A percentile compares a stretch with the other conserved stretches of the same genome.
Evolutionary conservation across 1,140 invertebrate genomes (phyloP).

Genomic region (Listronotus bonariensis): DNA sequence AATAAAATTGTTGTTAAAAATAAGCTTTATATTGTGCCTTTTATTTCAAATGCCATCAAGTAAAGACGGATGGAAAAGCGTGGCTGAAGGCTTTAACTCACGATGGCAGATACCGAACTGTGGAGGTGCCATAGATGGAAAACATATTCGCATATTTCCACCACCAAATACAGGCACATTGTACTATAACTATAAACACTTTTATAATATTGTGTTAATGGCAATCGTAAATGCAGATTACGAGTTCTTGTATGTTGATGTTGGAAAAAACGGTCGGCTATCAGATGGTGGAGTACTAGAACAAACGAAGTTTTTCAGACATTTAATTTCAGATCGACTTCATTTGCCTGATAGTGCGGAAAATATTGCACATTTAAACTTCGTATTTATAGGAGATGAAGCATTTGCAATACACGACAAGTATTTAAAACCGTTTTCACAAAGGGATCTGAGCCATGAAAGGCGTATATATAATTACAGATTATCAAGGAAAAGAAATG

Average conservation of each 20-base stretch:
- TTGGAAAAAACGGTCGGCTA: constrained; percentile 18
- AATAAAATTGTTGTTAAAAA: no score
- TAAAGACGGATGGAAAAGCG: constrained; percentile 11
- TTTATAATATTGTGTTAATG: constrained; percentile 19
- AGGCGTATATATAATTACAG: constrained; percentile 52
- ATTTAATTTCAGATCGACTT: constrained; percentile 1
- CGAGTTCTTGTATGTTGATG: constrained; percentile 18
- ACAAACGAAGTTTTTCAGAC: not conserved
- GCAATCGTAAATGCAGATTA: constrained; percentile 11
- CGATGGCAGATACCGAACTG: constrained; percentile 22
- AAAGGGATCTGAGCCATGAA: constrained; percentile 37
- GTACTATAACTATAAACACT: constrained; percentile 28
- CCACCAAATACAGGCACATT: constrained; percentile 4
- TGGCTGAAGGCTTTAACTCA: constrained; percentile 7
- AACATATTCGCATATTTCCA: constrained; percentile 25
- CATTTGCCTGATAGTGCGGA: constrained; percentile 23
- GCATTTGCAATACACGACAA: constrained; percentile 55
- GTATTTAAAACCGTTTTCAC: constrained; percentile 56
- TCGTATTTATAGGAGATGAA: constrained; percentile 56
- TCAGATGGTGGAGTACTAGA: constrained; percentile 17
- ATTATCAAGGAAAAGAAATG: constrained; percentile 48
- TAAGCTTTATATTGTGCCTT: no score
- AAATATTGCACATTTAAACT: constrained; percentile 42
- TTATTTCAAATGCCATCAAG: not conserved
- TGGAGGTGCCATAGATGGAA: constrained; percentile 23